phyloP scores from a whole-genome alignment of 2,113 vertebrate species.

The Vulpes ferrilata region DNA sequence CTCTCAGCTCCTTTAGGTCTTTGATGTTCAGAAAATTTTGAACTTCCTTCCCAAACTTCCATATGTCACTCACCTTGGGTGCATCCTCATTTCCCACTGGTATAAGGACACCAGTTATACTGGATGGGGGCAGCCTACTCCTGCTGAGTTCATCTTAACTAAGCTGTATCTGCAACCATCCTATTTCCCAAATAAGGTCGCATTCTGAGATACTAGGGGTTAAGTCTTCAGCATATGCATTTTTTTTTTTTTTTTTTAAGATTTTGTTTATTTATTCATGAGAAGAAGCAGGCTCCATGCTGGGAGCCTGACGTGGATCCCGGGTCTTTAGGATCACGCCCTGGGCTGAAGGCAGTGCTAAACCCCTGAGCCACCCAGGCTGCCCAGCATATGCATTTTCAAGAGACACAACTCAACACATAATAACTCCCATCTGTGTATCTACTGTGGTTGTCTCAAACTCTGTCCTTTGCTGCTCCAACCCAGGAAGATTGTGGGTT shows the following conservation, averaged over 20 bases:
- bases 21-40: not conserved
- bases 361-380: too few relatives aligned
- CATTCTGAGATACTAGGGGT: not conserved
- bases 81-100: fast-evolving
- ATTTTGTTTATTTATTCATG: too few relatives aligned
- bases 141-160: not conserved
- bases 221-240: not conserved
- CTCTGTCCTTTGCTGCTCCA: not conserved
- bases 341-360: too few relatives aligned
- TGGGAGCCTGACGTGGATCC: too few relatives aligned
- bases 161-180: not conserved
- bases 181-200: not conserved
- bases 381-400: not conserved
- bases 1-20: not conserved
- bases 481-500: not conserved
- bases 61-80: not conserved
- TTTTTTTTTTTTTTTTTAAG: not conserved
- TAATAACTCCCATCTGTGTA: not conserved
- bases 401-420: not conserved
- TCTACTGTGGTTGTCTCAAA: not conserved
- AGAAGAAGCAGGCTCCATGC: too few relatives aligned
- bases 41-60: not conserved
- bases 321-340: too few relatives aligned
- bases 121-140: not conserved
- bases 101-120: not conserved